These are phyloP conservation scores for Tupaia chinensis DNA, from an alignment of 2,113 vertebrate genomes.

Conservation along the genomic window DNA sequence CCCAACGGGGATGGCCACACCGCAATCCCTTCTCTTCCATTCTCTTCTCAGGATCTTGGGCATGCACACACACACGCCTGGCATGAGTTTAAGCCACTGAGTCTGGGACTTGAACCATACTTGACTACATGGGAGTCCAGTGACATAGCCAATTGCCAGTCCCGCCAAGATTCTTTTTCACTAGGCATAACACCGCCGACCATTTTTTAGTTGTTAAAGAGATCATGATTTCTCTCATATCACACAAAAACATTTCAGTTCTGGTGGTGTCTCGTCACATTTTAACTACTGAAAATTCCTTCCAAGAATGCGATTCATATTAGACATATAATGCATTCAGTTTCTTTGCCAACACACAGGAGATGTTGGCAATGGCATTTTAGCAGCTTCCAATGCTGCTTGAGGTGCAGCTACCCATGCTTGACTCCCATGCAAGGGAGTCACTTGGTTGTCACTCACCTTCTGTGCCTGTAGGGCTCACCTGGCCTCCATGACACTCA, in stretches of 20 bases:
- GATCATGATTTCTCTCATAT: neutral
- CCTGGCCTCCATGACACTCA: too few relatives aligned
- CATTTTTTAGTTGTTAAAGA: neutral
- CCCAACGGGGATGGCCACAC: too few relatives aligned
- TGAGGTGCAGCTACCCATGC: rapidly evolving
- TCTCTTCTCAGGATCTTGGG: too few relatives aligned
- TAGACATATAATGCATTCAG: constrained; percentile 24
- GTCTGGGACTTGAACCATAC: too few relatives aligned
- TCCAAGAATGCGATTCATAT: neutral
- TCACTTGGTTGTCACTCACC: neutral
- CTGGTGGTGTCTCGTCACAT: neutral
- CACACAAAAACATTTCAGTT: constrained; percentile 13
- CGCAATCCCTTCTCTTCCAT: too few relatives aligned
- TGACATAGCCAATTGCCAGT: too few relatives aligned
- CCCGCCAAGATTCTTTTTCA: neutral
- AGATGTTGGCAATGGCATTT: neutral
- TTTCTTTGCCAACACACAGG: neutral
- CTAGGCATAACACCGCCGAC: constrained; percentile 15
- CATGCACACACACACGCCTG: too few relatives aligned
- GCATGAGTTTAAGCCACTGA: too few relatives aligned
- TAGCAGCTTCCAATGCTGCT: neutral
- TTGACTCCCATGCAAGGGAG: neutral
- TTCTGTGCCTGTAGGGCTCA: too few relatives aligned
- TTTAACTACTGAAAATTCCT: constrained; percentile 46
- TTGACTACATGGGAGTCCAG: too few relatives aligned